phyloP scores from a whole-genome alignment of 1,140 invertebrate species.

The Sitodiplosis mosellana region DNA sequence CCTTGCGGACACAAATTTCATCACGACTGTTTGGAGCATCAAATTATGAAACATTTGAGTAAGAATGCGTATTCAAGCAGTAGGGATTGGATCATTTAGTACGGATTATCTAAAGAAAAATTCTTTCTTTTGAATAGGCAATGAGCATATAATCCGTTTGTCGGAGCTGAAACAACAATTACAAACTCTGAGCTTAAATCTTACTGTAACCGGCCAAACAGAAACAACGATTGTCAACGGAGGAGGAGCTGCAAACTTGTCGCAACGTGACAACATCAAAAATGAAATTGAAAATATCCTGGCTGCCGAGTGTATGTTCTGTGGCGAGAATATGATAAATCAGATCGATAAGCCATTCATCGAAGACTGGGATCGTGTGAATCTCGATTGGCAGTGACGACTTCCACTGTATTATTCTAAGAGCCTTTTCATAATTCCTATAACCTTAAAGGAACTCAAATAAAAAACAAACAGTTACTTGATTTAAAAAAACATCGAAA shows the following conservation, averaged over 20 bases:
- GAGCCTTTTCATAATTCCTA: too few relatives aligned
- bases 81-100: too few relatives aligned
- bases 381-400: conserved; percentile 63
- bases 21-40: conserved; percentile 72
- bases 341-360: conserved; percentile 76
- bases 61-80: conserved; percentile 4
- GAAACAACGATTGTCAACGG: conserved; percentile 35
- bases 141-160: background rate
- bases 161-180: conserved; percentile 34
- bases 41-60: conserved; percentile 53
- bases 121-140: background rate
- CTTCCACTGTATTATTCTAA: too few relatives aligned
- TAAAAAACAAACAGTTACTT: too few relatives aligned
- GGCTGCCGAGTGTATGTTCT: conserved; percentile 82
- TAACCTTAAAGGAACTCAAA: too few relatives aligned
- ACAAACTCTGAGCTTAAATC: conserved; percentile 26
- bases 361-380: conserved; percentile 59
- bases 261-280: conserved; percentile 47
- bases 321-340: conserved; percentile 81
- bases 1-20: conserved; percentile 92
- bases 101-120: background rate
- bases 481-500: too few relatives aligned
- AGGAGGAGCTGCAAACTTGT: conserved; percentile 31
- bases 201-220: conserved; percentile 26
- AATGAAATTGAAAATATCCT: conserved; percentile 76